A percentile compares a stretch with the other conserved stretches of the same genome.
phyloP scores from a whole-genome alignment of 2,113 vertebrate genomes.

The Campylomormyrus tamandua region DNA sequence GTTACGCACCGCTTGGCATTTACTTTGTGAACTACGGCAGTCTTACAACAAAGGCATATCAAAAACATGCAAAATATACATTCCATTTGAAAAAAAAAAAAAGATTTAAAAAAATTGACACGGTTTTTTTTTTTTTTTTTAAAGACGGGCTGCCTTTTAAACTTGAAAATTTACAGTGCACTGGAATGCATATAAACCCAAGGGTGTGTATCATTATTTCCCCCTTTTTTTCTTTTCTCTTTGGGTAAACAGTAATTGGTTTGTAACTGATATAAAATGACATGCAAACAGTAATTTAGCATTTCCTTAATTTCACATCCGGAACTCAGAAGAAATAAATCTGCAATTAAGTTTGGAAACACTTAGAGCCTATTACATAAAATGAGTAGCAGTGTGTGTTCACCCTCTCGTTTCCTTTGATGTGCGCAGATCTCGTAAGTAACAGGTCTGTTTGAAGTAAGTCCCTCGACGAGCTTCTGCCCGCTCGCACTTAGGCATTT shows the following conservation, averaged over 20 bases:
- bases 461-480: slow-evolving; percentile 29
- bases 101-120: background rate
- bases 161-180: background rate
- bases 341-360: slow-evolving; percentile 53
- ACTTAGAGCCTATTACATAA: slow-evolving; percentile 46
- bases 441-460: slow-evolving; percentile 49
- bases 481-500: slow-evolving; percentile 23
- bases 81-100: background rate
- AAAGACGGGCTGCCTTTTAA: background rate
- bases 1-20: slow-evolving; percentile 5
- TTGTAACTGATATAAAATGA: slow-evolving; percentile 43
- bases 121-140: background rate
- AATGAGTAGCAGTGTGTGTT: slow-evolving; percentile 36
- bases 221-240: slow-evolving; percentile 26
- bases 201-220: background rate
- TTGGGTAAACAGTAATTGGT: slow-evolving; percentile 28
- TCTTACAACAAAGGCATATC: background rate
- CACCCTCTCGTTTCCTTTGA: slow-evolving; percentile 28
- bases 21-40: slow-evolving; percentile 1
- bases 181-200: background rate
- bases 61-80: background rate
- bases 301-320: slow-evolving; percentile 41
- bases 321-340: slow-evolving; percentile 34
- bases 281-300: slow-evolving; percentile 37
- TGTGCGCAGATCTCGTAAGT: slow-evolving; percentile 25